Percentiles rank a stretch among this genome's conserved stretches.
Conservation (phyloP, 2,797 vertebrate genomes). For the Coluber constrictor region DNA sequence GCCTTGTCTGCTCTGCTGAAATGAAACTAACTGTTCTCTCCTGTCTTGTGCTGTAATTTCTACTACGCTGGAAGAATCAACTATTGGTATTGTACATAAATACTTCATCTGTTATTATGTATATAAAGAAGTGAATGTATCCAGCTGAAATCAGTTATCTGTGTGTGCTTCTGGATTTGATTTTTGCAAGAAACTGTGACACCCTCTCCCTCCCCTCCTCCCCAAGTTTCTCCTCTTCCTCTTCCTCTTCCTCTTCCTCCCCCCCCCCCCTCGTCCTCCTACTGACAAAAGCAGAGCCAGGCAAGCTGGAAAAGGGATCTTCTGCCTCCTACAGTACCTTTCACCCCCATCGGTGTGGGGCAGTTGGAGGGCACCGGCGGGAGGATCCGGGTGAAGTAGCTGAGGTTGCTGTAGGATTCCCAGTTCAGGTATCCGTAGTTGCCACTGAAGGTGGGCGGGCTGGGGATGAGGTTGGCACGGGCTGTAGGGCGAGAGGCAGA, state of each 20-base stretch:
- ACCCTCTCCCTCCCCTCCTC: too few relatives aligned
- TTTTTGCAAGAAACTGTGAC: too few relatives aligned
- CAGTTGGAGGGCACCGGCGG: conserved; percentile 87
- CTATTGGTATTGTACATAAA: too few relatives aligned
- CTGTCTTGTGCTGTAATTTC: too few relatives aligned
- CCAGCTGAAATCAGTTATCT: too few relatives aligned
- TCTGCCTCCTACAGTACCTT: conserved; percentile 73
- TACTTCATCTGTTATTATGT: too few relatives aligned
- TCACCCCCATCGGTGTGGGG: conserved; percentile 86
- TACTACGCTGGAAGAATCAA: too few relatives aligned
- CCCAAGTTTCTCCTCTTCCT: too few relatives aligned
- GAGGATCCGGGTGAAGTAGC: conserved; percentile 88
- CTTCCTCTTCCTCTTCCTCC: not conserved
- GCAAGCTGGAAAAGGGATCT: not conserved
- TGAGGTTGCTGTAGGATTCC: conserved; percentile 88
- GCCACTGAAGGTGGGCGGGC: conserved; percentile 90
- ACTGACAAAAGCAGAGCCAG: not conserved
- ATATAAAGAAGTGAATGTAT: too few relatives aligned
- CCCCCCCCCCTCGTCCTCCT: not conserved
- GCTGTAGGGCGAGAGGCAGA: conserved; percentile 64
- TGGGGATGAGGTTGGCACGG: conserved; percentile 86
- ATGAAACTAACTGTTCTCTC: too few relatives aligned
- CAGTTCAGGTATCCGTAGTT: conserved; percentile 88
- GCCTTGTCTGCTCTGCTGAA: too few relatives aligned
- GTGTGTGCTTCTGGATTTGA: too few relatives aligned